Evolutionary conservation across 2,888 invertebrate genomes (phyloP).

Genomic region (Acronicta psi): DNA sequence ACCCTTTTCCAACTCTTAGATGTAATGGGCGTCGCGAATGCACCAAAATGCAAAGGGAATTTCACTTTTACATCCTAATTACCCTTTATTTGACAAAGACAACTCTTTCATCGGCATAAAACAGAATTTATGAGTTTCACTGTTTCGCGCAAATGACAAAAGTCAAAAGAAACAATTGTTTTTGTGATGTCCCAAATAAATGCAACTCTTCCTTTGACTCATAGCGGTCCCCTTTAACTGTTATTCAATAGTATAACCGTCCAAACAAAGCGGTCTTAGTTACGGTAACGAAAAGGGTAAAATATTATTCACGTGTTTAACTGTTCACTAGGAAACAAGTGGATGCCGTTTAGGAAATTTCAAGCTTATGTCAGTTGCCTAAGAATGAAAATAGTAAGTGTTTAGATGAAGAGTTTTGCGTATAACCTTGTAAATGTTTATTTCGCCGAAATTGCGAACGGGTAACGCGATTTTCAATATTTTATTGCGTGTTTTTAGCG

Average conservation of each 20-base stretch:
- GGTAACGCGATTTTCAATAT: constrained; percentile 70
- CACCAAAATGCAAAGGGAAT: constrained; percentile 68
- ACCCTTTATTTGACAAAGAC: constrained; percentile 73
- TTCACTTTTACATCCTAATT: constrained; percentile 88
- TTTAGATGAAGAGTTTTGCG: constrained; percentile 16
- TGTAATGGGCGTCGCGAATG: constrained; percentile 77
- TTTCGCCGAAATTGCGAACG: constrained; percentile 71
- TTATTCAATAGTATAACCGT: constrained; percentile 70
- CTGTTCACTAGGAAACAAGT: constrained; percentile 44
- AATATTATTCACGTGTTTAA: constrained; percentile 65
- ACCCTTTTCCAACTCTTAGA: constrained; percentile 64
- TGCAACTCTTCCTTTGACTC: constrained; percentile 81
- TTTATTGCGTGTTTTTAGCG: constrained; percentile 68
- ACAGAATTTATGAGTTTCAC: constrained; percentile 78
- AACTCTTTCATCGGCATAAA: constrained; percentile 72
- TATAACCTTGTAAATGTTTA: constrained; percentile 61
- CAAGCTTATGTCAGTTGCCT: constrained; percentile 26
- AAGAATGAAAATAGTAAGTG: constrained; percentile 6
- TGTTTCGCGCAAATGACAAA: constrained; percentile 75
- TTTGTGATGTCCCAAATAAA: constrained; percentile 75
- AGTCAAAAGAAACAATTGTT: constrained; percentile 64
- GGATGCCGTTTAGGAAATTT: constrained; percentile 13
- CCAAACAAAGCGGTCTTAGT: constrained; percentile 75
- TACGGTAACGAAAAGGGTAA: constrained; percentile 83
- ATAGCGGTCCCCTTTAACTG: constrained; percentile 82